A percentile compares a stretch with the other conserved stretches of the same genome.
Conservation (phyloP, 92 coral and sea anemone genomes). For the Phymanthus crucifer region DNA sequence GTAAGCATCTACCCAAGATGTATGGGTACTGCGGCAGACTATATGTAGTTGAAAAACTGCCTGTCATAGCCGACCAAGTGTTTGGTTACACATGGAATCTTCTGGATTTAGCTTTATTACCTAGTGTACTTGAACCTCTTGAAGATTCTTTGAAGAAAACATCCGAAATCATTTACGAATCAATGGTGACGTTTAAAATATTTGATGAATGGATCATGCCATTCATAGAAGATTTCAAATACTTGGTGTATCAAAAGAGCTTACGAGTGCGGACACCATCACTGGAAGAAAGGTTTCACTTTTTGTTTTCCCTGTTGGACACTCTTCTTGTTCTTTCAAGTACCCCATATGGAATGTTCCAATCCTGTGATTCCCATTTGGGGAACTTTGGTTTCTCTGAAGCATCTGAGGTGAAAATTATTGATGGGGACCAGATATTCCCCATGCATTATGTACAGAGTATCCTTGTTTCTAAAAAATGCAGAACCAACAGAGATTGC, state of each 20-base stretch:
- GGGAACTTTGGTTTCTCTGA: constrained; percentile 75
- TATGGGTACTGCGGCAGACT: constrained; percentile 77
- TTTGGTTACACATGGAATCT: constrained; percentile 48
- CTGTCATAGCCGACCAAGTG: constrained; percentile 42
- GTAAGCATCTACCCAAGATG: constrained; percentile 56
- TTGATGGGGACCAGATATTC: constrained; percentile 56
- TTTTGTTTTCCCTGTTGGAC: constrained; percentile 43
- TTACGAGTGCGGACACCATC: constrained; percentile 47
- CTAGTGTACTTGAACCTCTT: constrained; percentile 54
- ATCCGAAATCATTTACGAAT: background rate
- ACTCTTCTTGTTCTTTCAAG: constrained; percentile 49
- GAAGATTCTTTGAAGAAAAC: constrained; percentile 28
- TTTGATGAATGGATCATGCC: background rate
- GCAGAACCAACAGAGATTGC: constrained; percentile 52
- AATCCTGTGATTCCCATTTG: constrained; percentile 72
- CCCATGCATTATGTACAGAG: constrained; percentile 30
- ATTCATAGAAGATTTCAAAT: constrained; percentile 12
- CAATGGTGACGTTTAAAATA: constrained; percentile 2
- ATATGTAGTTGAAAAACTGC: constrained; percentile 62
- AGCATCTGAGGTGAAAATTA: constrained; percentile 44
- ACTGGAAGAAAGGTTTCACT: constrained; percentile 46
- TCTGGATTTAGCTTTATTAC: constrained; percentile 43
- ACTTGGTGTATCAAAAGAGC: constrained; percentile 28
- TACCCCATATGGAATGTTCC: constrained; percentile 65
- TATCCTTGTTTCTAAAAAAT: constrained; percentile 32